phyloP scores from a whole-genome alignment of 2,888 invertebrate species.

The Parnassius glacialis region DNA sequence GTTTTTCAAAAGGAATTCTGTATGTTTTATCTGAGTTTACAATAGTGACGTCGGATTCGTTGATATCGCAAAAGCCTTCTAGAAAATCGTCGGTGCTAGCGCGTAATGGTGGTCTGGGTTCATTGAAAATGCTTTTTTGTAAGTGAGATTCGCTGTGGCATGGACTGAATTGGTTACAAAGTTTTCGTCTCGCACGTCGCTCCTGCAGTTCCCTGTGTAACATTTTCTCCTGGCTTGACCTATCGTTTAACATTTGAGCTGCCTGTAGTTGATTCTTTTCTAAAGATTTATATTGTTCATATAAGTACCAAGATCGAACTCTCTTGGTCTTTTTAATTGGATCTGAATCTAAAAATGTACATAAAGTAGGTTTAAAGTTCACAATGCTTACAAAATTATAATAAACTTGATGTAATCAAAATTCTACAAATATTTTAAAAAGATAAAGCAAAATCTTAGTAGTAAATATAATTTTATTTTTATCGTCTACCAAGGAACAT shows the following conservation, averaged over 20 bases:
- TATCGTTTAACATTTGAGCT: slow-evolving; percentile 54
- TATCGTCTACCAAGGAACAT: no score
- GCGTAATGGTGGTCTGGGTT: slow-evolving; percentile 38
- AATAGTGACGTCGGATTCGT: slow-evolving; percentile 31
- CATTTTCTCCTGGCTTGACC: slow-evolving; percentile 57
- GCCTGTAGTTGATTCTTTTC: slow-evolving; percentile 64
- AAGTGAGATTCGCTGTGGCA: slow-evolving; percentile 47
- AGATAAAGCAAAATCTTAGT: no score
- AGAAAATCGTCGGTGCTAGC: slow-evolving; percentile 54
- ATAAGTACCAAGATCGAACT: slow-evolving; percentile 71
- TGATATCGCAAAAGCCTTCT: slow-evolving; percentile 53
- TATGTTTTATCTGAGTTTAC: slow-evolving; percentile 19
- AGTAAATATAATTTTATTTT: no score
- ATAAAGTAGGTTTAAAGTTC: no score
- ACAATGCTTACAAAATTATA: no score
- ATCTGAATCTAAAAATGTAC: slow-evolving; percentile 47
- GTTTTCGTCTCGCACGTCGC: slow-evolving; percentile 52
- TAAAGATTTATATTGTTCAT: slow-evolving; percentile 69
- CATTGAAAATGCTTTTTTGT: slow-evolving; percentile 36
- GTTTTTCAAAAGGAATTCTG: slow-evolving; percentile 2
- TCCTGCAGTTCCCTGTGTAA: slow-evolving; percentile 60
- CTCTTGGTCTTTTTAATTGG: slow-evolving; percentile 56
- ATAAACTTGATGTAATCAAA: no score
- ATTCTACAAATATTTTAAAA: no score
- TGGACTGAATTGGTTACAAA: slow-evolving; percentile 48